phyloP scores from a whole-genome alignment of 2,888 invertebrate species.

The Drosophila picticornis region DNA sequence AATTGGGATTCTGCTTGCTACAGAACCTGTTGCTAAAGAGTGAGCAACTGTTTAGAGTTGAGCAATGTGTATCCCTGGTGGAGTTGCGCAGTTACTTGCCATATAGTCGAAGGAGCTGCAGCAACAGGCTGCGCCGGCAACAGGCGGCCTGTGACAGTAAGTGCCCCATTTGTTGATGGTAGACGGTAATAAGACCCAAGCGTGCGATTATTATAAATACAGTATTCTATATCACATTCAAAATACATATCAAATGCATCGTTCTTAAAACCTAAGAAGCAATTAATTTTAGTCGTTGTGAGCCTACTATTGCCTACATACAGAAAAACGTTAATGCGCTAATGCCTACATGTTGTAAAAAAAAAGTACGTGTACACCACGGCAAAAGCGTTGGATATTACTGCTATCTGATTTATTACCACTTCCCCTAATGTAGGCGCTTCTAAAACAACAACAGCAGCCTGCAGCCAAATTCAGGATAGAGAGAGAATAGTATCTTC shows the following conservation, averaged over 20 bases:
- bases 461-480: constrained; percentile 21
- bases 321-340: neutral
- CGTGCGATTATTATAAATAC: neutral
- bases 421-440: constrained; percentile 45
- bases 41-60: constrained; percentile 79
- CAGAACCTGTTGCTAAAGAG: constrained; percentile 82
- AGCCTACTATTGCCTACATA: neutral
- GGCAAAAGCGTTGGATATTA: constrained; percentile 16
- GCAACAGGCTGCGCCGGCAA: constrained; percentile 73
- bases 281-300: neutral
- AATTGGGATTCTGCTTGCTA: constrained; percentile 16
- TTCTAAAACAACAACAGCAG: constrained; percentile 26
- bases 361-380: constrained; percentile 3
- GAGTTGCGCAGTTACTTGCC: constrained; percentile 56
- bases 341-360: neutral
- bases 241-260: neutral
- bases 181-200: neutral
- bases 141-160: constrained; percentile 41
- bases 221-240: neutral
- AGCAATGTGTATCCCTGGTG: constrained; percentile 35
- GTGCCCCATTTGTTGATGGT: constrained; percentile 21
- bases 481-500: constrained; percentile 34
- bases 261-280: neutral
- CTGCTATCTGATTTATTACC: neutral
- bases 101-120: constrained; percentile 35